Evolutionary conservation across 2,797 vertebrate species (phyloP), one percentile per base, ranked within the genome.

Genomic region (Oreochromis mossambicus): DNA sequence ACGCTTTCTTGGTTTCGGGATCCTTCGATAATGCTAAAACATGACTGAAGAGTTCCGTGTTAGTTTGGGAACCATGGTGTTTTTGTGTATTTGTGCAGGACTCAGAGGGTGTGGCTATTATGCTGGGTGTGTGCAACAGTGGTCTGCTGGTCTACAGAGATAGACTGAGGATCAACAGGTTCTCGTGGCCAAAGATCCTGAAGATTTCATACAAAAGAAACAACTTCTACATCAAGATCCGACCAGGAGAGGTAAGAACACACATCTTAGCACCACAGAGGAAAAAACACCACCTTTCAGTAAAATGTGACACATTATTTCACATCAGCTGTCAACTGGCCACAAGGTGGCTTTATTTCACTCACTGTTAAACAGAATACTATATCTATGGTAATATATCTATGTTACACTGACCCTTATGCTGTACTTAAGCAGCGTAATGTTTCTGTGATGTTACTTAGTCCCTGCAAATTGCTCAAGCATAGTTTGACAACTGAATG

Each of bases 191-290:
- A 8, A 99, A 99, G 92, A 98, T 99, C 91, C 95, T 99, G 82
- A 99, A 99, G 96, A 98, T 99, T 95, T 99, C 98, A 1, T 99
- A 99, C 94, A 99, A 99, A 93, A 96, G 98, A 82, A 99, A 99
- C 94, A 99, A 99, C 93, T 99, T 99, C 94, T 99, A 99, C 96
- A 98, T 99, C 92, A 99, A 99, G 94, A 98, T 99, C 87, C 96
- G 98, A 58, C 98, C 98, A 0, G 98, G 97, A 85, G 98, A 99
- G 97, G 98, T 99, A 58, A 87, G 83, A 46, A 48, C 0, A n/a
- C 19, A 54, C 8, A 10, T 0, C 6, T 34, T 3, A 3, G 4
- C 26, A 46, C 50, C 38, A 52, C 3, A 63, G 32, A 50, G 38
- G 41, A 38, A 77, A n/a, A 77, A 2, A 19, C 10, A 80, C 4